Evolutionary conservation across 2,888 invertebrate genomes (phyloP).

Genomic region (Dimorphilus gyrociliatus): DNA sequence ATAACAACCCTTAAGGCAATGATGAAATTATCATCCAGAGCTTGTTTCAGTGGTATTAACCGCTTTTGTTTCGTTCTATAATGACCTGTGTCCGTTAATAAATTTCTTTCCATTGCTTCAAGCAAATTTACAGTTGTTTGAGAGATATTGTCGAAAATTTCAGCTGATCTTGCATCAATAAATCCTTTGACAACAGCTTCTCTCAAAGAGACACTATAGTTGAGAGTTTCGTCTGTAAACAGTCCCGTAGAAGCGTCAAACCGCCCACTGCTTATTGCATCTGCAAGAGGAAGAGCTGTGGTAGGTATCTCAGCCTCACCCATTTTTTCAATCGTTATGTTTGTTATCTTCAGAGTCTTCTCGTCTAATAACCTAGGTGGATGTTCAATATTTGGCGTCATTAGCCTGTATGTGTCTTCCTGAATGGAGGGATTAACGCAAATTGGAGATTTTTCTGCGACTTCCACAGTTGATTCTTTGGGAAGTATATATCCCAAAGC

Average conservation of each 20-base stretch:
- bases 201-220: slow-evolving; percentile 59
- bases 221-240: slow-evolving; percentile 60
- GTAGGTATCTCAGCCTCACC: slow-evolving; percentile 1
- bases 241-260: slow-evolving; percentile 59
- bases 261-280: slow-evolving; percentile 43
- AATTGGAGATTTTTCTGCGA: slow-evolving; percentile 2
- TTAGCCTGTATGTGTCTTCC: no score
- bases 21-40: slow-evolving; percentile 27
- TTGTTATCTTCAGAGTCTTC: slow-evolving; percentile 2
- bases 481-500: slow-evolving; percentile 7
- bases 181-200: slow-evolving; percentile 48
- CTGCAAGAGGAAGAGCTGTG: slow-evolving; percentile 38
- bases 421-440: neutral
- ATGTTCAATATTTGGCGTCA: no score
- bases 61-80: slow-evolving; percentile 13
- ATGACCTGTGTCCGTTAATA: slow-evolving; percentile 18
- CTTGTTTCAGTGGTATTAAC: slow-evolving; percentile 11
- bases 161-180: slow-evolving; percentile 18
- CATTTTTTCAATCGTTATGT: slow-evolving; percentile 9
- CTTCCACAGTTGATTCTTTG: neutral
- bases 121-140: slow-evolving; percentile 9
- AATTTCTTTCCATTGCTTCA: slow-evolving; percentile 18
- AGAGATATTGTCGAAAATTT: slow-evolving; percentile 12
- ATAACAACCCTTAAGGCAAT: slow-evolving; percentile 18
- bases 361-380: no score